phyloP scores from a whole-genome alignment of 1,140 invertebrate species.

The Teleogryllus occipitalis region DNA sequence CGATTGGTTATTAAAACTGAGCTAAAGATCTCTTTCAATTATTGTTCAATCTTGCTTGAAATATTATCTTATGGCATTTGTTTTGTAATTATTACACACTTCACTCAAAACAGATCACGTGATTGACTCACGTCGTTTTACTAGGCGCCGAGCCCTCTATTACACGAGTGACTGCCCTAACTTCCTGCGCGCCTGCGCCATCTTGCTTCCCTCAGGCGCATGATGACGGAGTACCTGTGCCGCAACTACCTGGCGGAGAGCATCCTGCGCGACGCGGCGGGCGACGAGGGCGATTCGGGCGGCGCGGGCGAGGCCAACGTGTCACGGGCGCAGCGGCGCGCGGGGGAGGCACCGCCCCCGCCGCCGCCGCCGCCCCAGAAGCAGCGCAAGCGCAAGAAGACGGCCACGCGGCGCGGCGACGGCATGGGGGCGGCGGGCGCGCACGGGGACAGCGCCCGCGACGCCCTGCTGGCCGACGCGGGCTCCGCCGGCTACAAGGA shows the following conservation, averaged over 20 bases:
- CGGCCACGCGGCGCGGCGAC: constrained; percentile 39
- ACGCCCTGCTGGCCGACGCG: constrained; percentile 50
- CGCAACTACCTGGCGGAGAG: constrained; percentile 58
- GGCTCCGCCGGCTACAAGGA: constrained; percentile 58
- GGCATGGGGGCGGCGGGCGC: constrained; percentile 4
- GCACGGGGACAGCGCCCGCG: constrained; percentile 20
- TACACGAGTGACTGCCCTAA: too few species aligned
- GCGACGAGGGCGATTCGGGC: constrained; percentile 38
- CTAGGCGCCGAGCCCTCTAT: too few species aligned
- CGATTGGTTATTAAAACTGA: too few species aligned
- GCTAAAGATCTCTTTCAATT: too few species aligned
- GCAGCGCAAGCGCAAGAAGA: constrained; percentile 16
- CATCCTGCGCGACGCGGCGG: constrained; percentile 51
- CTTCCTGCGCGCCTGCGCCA: too few species aligned
- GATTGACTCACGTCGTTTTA: too few species aligned
- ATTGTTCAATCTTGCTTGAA: too few species aligned
- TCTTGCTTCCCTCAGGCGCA: constrained; percentile 39
- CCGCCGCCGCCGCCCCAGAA: constrained; percentile 23
- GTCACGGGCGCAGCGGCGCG: constrained; percentile 37
- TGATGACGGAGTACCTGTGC: constrained; percentile 65
- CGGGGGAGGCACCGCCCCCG: constrained; percentile 27
- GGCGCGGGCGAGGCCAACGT: constrained; percentile 14
- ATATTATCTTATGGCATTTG: too few species aligned
- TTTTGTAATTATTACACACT: too few species aligned
- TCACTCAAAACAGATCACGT: too few species aligned